Evolutionary conservation across 2,113 vertebrate genomes (phyloP).

Genomic region (Peromyscus leucopus): DNA sequence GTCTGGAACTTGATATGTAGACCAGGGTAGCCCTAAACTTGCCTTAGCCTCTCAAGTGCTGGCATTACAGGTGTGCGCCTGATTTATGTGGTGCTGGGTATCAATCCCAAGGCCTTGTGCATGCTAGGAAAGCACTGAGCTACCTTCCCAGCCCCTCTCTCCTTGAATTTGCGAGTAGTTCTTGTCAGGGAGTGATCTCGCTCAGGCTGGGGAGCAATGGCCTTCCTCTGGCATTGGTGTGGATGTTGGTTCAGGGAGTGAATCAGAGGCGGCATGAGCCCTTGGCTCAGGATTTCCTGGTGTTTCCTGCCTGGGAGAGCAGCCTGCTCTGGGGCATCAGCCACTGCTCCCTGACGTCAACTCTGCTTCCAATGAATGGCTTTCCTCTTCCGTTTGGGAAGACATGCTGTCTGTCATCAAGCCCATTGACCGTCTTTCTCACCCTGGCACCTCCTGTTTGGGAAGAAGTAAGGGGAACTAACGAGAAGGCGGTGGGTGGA

Average conservation of each 20-base stretch:
- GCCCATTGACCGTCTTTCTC: slow-evolving; percentile 16
- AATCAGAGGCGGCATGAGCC: slow-evolving; percentile 63
- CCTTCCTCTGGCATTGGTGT: neutral
- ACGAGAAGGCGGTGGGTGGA: slow-evolving; percentile 28
- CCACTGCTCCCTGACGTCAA: slow-evolving; percentile 74
- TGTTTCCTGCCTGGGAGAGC: slow-evolving; percentile 68
- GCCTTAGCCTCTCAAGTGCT: neutral
- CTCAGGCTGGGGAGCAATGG: neutral
- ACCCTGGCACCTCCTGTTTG: slow-evolving; percentile 71
- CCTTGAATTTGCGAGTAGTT: neutral
- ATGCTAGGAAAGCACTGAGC: neutral
- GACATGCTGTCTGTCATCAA: slow-evolving; percentile 32
- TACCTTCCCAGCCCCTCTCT: neutral
- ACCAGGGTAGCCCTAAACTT: neutral
- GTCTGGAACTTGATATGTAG: neutral
- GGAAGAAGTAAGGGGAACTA: neutral
- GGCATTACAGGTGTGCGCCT: neutral
- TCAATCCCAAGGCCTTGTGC: neutral
- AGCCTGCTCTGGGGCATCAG: neutral
- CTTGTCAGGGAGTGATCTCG: neutral
- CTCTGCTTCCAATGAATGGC: slow-evolving; percentile 58
- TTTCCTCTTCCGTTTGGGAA: slow-evolving; percentile 81
- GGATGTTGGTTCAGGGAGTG: slow-evolving; percentile 52
- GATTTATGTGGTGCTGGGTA: neutral
- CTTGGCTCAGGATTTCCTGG: slow-evolving; percentile 79